Evolutionary conservation across 2,113 vertebrate species (phyloP), one percentile per base, ranked within the genome.

Genomic region (Excalfactoria chinensis): DNA sequence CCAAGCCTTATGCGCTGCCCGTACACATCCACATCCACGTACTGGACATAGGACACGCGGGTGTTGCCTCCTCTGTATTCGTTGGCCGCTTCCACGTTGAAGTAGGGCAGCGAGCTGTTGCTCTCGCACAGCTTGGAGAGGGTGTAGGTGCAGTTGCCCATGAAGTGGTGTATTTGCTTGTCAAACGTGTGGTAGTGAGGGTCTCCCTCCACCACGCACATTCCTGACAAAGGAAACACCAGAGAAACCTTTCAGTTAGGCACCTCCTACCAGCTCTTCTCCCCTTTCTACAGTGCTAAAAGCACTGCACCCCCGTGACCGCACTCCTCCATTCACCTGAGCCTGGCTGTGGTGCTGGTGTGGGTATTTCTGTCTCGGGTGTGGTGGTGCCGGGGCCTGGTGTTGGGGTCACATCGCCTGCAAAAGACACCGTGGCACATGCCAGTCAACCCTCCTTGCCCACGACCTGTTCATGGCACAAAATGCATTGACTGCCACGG

Each of bases 161-260:
- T 93, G 86, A 97, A 97, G 62, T 96, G 82, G 13, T 13, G 95
- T 37, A 67, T 66, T 35, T 93, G 81, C 9, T 95, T 88, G 86
- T 97, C 86, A 2, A 97, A 97, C 2, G 92, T 95, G 40, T 91
- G 25, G 30, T 96, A 96, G 46, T 97, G 79, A 26, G 82, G 95
- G 49, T 97, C 95, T 88, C 63, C 85, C 85, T 40, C 93, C 53
- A 77, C 84, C 55, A 77, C 84, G 32, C 84, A 94, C 48, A 66
- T 77, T 8, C 82, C 93, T 94, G 62, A 30, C n/a, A 34, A 49
- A 11, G 11, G 46, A 40, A 55, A 48, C 34, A 21, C 22, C n/a
- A 59, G 13, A 64, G 13, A 30, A 69, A 41, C 34, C 4, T 2
- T 44, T 60, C 44, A 34, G 16, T 35, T 11, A 35, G 34, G 11